Base-by-base conservation (phyloP, 2,888 invertebrate genomes). In the Polydrusus tereticollis region DNA sequence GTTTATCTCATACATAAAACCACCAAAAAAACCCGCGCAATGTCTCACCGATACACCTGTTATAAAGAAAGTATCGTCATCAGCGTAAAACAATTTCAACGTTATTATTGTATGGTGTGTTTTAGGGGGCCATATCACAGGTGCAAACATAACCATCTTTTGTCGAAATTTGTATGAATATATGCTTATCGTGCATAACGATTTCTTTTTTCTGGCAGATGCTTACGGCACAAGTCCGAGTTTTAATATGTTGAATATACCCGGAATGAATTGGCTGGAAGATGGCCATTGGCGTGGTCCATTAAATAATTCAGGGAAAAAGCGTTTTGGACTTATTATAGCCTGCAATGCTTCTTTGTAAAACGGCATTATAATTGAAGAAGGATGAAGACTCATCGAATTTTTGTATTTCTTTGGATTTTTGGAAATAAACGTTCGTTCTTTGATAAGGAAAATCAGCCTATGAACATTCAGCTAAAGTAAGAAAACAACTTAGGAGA, bases 41-140 rank as follows among this genome's bases (percentile, higher is more conserved):
- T 55, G 7, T 33, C 41, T 38, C 41, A 14, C 20, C 14, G 14
- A 10, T 23, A 50, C 67, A 68, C 67, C 67, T 68, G 67, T 68
- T 60, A 8, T 38, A 36, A 68, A 60, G 67, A 68, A 68, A 68
- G 47, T 60, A 59, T 60, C n/a, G n/a, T n/a, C 59, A 68, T 68
- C 47, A 68, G 36, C 67, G 59, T 68, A 50, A 60, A 68, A 68
- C 59, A 68, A 68, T 68, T 68, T 47, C 60, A n/a, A 68, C 38
- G 67, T 68, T 60, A 58, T 50, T 68, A 59, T 60, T 62, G 41
- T 50, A 41, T 41, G 52, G 59, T 67, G 59, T 26, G n/a, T n/a
- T 65, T 67, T 58, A 23, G 50, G 58, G 52, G 58, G 50, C 47
- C 50, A 62, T 69, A 69, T 69, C 69, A 69, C 67, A 67, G 67